Evolutionary conservation across 1,140 invertebrate species (phyloP).

Genomic region (Temnothorax longispinosus): DNA sequence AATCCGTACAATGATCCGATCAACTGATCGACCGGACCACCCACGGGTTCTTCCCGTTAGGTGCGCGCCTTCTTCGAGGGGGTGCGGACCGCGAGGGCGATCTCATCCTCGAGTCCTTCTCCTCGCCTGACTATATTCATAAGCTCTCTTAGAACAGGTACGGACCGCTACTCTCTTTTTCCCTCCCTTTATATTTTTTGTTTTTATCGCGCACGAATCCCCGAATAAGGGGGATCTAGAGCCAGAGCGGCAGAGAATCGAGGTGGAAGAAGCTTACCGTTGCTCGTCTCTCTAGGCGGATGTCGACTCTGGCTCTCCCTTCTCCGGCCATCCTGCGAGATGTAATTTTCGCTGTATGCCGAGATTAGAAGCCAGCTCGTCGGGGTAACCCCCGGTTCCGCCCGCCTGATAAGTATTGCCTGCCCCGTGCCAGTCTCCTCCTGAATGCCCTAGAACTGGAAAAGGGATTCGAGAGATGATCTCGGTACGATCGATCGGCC

Average conservation of each 20-base stretch:
- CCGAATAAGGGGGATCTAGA: slow-evolving; percentile 39
- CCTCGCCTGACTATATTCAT: slow-evolving; percentile 46
- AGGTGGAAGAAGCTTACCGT: slow-evolving; percentile 63
- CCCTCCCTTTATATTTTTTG: not conserved
- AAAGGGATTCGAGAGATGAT: slow-evolving; percentile 74
- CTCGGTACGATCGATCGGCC: slow-evolving; percentile 71
- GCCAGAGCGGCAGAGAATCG: slow-evolving; percentile 44
- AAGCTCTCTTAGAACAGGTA: slow-evolving; percentile 41
- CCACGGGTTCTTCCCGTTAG: slow-evolving; percentile 1
- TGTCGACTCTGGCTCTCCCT: slow-evolving; percentile 70
- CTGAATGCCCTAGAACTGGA: slow-evolving; percentile 70
- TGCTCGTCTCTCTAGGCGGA: slow-evolving; percentile 61
- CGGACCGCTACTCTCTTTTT: not conserved
- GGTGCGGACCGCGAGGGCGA: not conserved
- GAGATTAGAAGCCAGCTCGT: slow-evolving; percentile 79
- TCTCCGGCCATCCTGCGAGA: slow-evolving; percentile 41
- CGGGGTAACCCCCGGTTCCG: slow-evolving; percentile 58
- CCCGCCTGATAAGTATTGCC: slow-evolving; percentile 77
- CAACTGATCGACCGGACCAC: not conserved
- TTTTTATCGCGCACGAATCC: slow-evolving; percentile 37
- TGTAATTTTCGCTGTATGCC: slow-evolving; percentile 82
- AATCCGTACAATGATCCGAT: slow-evolving; percentile 23
- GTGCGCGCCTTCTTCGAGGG: not conserved
- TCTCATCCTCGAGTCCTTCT: not conserved
- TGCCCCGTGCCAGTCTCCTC: slow-evolving; percentile 44